phyloP scores from a whole-genome alignment of 2,888 invertebrate genomes.

The Polietes domitor region DNA sequence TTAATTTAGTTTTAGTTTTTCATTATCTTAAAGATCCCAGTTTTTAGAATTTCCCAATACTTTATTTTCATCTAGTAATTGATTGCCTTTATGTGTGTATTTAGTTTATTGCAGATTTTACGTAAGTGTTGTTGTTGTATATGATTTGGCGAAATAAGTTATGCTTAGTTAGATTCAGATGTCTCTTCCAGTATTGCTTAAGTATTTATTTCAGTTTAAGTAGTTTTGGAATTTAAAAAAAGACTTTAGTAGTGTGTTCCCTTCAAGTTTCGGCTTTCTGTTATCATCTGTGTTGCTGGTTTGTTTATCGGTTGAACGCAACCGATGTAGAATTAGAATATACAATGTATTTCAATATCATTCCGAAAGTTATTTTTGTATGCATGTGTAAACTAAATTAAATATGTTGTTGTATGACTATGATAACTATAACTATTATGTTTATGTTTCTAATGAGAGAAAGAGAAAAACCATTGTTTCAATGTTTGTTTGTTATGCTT shows the following conservation, averaged over 20 bases:
- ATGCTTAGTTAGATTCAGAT: slow-evolving; percentile 18
- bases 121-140: slow-evolving; percentile 52
- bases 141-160: slow-evolving; percentile 5
- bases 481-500: slow-evolving; percentile 56
- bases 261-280: slow-evolving; percentile 43
- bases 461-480: slow-evolving; percentile 63
- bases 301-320: not conserved
- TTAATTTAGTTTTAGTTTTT: slow-evolving; percentile 60
- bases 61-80: slow-evolving; percentile 66
- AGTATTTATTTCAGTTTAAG: slow-evolving; percentile 48
- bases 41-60: slow-evolving; percentile 55
- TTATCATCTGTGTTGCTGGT: not conserved
- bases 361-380: slow-evolving; percentile 59
- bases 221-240: slow-evolving; percentile 55
- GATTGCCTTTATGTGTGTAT: slow-evolving; percentile 66
- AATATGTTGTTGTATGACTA: slow-evolving; percentile 31
- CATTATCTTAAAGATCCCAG: slow-evolving; percentile 56
- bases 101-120: slow-evolving; percentile 60
- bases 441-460: slow-evolving; percentile 59
- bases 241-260: slow-evolving; percentile 65
- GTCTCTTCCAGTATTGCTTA: slow-evolving; percentile 54
- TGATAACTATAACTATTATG: slow-evolving; percentile 39
- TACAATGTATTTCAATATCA: slow-evolving; percentile 44
- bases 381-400: slow-evolving; percentile 30
- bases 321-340: slow-evolving; percentile 8